Evolutionary conservation across 2,797 vertebrate genomes (phyloP).

Genomic region (Acanthurus leucopareius): DNA sequence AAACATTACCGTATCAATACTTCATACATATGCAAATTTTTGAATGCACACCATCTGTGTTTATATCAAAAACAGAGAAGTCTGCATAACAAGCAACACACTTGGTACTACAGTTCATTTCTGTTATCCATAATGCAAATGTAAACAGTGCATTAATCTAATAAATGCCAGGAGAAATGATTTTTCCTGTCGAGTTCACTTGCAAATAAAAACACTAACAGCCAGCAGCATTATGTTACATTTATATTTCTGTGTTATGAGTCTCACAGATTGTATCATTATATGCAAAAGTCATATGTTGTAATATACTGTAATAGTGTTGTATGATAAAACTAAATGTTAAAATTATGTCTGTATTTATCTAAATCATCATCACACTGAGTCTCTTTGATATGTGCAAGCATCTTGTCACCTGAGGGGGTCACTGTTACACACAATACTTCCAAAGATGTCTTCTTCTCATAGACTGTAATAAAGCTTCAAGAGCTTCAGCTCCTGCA

Average conservation of each 20-base stretch:
- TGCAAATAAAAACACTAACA: not conserved
- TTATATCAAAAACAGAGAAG: not conserved
- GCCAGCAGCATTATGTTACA: not conserved
- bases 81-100: not conserved
- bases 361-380: no score
- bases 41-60: not conserved
- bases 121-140: not conserved
- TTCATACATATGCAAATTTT: no score
- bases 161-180: not conserved
- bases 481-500: not conserved
- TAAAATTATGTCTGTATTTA: not conserved
- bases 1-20: no score
- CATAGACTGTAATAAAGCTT: not conserved
- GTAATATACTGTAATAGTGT: no score
- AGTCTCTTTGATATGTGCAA: no score
- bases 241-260: no score
- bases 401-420: constrained; percentile 16
- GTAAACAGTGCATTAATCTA: not conserved
- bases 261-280: no score
- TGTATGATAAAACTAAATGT: no score
- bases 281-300: no score
- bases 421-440: constrained; percentile 6
- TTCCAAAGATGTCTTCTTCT: not conserved
- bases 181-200: not conserved
- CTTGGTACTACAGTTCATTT: not conserved